Conservation (phyloP, 23 tunicate genomes). For the Phallusia fumigata region DNA sequence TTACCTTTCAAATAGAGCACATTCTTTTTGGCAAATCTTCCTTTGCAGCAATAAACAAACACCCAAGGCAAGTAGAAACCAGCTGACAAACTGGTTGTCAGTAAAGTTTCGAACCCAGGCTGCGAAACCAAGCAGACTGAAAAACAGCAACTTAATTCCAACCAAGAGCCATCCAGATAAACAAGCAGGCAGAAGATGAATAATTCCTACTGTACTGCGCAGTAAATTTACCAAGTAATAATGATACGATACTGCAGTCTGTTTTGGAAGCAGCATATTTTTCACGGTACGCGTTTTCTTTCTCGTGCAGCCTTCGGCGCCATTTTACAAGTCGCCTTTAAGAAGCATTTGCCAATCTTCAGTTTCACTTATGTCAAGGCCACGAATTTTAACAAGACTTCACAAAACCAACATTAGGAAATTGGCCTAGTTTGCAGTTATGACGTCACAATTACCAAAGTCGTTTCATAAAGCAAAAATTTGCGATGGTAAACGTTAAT, state of each 20-base stretch:
- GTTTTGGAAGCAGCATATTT: background rate
- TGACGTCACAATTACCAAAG: background rate
- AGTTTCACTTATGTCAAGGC: background rate
- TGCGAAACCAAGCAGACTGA: conserved; percentile 36
- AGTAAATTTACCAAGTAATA: background rate
- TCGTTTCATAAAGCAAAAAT: background rate
- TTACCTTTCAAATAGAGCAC: conserved; percentile 4
- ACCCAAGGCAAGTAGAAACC: conserved; percentile 1
- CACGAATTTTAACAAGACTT: background rate
- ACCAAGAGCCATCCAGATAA: conserved; percentile 4
- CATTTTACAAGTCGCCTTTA: background rate
- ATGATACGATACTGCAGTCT: background rate
- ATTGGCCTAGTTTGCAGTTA: background rate
- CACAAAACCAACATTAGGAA: background rate
- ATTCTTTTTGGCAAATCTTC: background rate
- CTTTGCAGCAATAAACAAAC: background rate
- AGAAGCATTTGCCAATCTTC: background rate
- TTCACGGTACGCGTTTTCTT: background rate
- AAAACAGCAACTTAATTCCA: background rate
- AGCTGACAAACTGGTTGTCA: background rate
- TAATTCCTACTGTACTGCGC: background rate
- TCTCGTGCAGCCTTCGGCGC: background rate
- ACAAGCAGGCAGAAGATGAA: conserved; percentile 12
- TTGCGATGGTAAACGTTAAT: too few species aligned
- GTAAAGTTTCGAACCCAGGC: conserved; percentile 41